These are phyloP conservation scores for Sebastes umbrosus DNA, from an alignment of 2,797 vertebrate species.

Conservation along the genomic window DNA sequence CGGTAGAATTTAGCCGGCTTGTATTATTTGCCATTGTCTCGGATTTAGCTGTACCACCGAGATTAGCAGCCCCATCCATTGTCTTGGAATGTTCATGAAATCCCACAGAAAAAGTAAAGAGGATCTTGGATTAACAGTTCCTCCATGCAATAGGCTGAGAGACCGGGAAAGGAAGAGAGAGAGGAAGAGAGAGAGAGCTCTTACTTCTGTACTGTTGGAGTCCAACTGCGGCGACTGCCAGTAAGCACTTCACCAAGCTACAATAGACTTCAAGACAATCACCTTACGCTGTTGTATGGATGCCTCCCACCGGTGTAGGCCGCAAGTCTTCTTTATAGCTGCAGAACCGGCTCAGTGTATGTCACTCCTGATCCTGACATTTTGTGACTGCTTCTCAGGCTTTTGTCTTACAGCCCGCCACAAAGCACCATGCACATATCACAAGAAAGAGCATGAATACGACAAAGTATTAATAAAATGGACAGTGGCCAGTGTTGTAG, in stretches of 20 bases:
- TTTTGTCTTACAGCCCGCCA: slow-evolving; percentile 59
- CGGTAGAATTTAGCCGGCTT: slow-evolving; percentile 78
- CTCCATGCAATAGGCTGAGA: slow-evolving; percentile 72
- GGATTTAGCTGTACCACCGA: slow-evolving; percentile 87
- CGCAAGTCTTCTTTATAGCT: slow-evolving; percentile 48
- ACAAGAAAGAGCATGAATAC: slow-evolving; percentile 50
- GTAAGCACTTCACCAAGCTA: slow-evolving; percentile 64
- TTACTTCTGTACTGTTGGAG: slow-evolving; percentile 47
- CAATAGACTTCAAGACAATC: slow-evolving; percentile 78
- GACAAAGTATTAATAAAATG: slow-evolving; percentile 72
- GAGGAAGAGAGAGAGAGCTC: slow-evolving; percentile 33
- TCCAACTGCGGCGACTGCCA: slow-evolving; percentile 69
- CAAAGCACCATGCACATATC: slow-evolving; percentile 54
- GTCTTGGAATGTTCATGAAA: slow-evolving; percentile 87
- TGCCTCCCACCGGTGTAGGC: slow-evolving; percentile 78
- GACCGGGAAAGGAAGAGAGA: slow-evolving; percentile 36
- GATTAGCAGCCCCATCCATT: slow-evolving; percentile 85
- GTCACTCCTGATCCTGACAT: slow-evolving; percentile 63
- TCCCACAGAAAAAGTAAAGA: slow-evolving; percentile 85
- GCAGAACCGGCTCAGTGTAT: slow-evolving; percentile 39
- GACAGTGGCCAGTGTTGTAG: slow-evolving; percentile 66
- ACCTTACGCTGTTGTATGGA: slow-evolving; percentile 71
- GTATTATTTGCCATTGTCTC: slow-evolving; percentile 83
- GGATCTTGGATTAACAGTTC: slow-evolving; percentile 85
- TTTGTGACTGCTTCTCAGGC: slow-evolving; percentile 55